Evolutionary conservation across 92 coral and sea anemone species (phyloP).

Genomic region (Actinostola sp.): DNA sequence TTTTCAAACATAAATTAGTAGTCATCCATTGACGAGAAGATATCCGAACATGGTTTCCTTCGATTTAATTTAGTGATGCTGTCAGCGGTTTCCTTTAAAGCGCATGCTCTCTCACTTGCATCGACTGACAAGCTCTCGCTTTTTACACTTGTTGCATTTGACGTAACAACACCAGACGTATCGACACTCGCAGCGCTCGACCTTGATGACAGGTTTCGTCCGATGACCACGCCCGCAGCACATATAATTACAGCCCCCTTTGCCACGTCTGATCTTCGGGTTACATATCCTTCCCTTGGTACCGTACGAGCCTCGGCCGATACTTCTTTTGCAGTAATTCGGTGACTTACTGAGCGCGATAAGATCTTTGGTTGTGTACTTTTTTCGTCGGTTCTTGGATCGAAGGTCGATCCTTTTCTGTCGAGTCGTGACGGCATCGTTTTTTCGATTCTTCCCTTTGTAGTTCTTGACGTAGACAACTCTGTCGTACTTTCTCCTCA

Average conservation of each 20-base stretch:
- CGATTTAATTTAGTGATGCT: neutral
- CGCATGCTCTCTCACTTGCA: slow-evolving; percentile 45
- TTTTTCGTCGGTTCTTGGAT: slow-evolving; percentile 32
- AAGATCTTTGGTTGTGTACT: slow-evolving; percentile 55
- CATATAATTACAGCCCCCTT: slow-evolving; percentile 79
- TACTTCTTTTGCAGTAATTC: slow-evolving; percentile 58
- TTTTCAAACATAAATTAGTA: too few relatives aligned
- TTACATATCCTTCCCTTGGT: slow-evolving; percentile 72
- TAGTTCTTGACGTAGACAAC: slow-evolving; percentile 46
- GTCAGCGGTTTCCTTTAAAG: neutral
- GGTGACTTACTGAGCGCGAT: slow-evolving; percentile 65
- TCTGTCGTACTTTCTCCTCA: slow-evolving; percentile 55
- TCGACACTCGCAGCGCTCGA: slow-evolving; percentile 60
- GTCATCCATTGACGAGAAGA: neutral
- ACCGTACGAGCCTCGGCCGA: slow-evolving; percentile 59
- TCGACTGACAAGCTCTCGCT: slow-evolving; percentile 36
- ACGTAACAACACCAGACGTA: slow-evolving; percentile 76
- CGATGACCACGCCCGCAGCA: slow-evolving; percentile 84
- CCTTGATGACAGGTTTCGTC: slow-evolving; percentile 24
- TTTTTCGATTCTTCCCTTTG: slow-evolving; percentile 24
- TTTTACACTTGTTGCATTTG: slow-evolving; percentile 57
- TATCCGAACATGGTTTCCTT: neutral
- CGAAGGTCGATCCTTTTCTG: slow-evolving; percentile 42
- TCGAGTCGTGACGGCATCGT: slow-evolving; percentile 18
- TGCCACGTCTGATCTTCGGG: slow-evolving; percentile 48